Percentiles rank a stretch among this genome's conserved stretches.
These are phyloP conservation scores for Chelon auratus DNA, from an alignment of 2,797 vertebrate species.

Conservation along the genomic window DNA sequence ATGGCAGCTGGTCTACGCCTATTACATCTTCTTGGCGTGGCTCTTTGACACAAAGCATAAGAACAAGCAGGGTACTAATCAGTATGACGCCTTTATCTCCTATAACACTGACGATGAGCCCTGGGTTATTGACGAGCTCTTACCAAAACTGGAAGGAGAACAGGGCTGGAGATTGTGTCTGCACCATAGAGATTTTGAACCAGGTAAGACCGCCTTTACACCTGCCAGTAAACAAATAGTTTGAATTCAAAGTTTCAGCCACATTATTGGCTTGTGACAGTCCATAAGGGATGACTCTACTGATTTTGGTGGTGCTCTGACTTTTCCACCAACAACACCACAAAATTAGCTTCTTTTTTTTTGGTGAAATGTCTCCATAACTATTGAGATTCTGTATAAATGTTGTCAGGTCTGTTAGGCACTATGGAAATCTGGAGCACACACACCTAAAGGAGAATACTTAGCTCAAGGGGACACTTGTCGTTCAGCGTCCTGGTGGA, in stretches of 20 bases:
- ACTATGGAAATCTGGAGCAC: no score
- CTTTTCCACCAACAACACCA: not conserved
- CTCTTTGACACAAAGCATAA: conserved; percentile 61
- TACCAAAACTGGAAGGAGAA: conserved; percentile 78
- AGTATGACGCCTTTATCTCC: conserved; percentile 84
- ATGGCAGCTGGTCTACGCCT: conserved; percentile 75
- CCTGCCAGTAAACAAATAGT: not conserved
- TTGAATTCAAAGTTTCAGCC: not conserved
- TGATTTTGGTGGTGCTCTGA: not conserved
- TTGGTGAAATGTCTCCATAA: no score
- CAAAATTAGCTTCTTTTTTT: no score
- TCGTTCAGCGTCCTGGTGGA: no score
- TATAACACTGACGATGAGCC: conserved; percentile 80
- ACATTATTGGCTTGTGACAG: no score
- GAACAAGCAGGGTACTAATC: conserved; percentile 34
- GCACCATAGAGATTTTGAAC: conserved; percentile 84
- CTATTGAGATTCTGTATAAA: no score
- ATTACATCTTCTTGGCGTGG: conserved; percentile 75
- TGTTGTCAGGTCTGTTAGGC: no score
- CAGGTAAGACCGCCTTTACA: conserved; percentile 56
- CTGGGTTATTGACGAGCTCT: conserved; percentile 76
- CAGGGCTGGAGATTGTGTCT: conserved; percentile 83
- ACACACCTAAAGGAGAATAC: no score
- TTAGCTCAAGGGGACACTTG: no score
- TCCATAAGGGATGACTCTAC: no score